Base-by-base conservation (phyloP, 1,140 invertebrate species). In the Himalopsyche phryganea region DNA sequence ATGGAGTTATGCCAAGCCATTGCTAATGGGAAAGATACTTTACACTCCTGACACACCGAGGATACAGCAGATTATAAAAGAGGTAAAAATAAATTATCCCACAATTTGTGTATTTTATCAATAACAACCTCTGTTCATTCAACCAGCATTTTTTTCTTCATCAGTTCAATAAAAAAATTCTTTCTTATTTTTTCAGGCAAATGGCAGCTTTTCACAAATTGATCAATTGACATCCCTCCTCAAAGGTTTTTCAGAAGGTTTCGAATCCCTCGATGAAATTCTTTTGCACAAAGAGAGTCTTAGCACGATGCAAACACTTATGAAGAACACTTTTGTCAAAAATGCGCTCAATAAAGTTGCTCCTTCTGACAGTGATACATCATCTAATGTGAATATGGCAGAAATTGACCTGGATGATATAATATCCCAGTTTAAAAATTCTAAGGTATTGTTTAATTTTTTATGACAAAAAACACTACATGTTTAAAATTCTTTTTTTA, bases 1-100 rank as follows among this genome's bases (percentile, higher is more conserved):
- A 14, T 86, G 85, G 84, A 83, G 80, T 7, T 83, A 82, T 54
- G 74, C 85, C 4, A 86, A 86, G 60, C 84, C 84, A 0, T 70
- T 86, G 9, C 68, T 87, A 20, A 79, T 84, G 61, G 85, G 85
- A 4, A 80, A 77, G 46, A 84, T 87, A 33, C 67, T 87, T 0
- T 85, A 84, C 60, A 80, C 81, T 0, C 84, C 84, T 0, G 62
- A 74, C 6, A 79, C 70, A 4, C 70, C 68, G 0, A 61, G 69
- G 1, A 78, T 82, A 1, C 61, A 71, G 9, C 72, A 70, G 15
- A 80, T 86, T 35, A 80, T 86, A 62, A 65, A 71, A 38, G 65
- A 77, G 68, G 81, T 81, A 67, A 69, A 66, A n/a, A n/a, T n/a
- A n/a, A n/a, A n/a, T n/a, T n/a, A n/a, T n/a, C n/a, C n/a, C n/a